Base-by-base conservation (phyloP, 2,113 vertebrate species). In the Columba livia region DNA sequence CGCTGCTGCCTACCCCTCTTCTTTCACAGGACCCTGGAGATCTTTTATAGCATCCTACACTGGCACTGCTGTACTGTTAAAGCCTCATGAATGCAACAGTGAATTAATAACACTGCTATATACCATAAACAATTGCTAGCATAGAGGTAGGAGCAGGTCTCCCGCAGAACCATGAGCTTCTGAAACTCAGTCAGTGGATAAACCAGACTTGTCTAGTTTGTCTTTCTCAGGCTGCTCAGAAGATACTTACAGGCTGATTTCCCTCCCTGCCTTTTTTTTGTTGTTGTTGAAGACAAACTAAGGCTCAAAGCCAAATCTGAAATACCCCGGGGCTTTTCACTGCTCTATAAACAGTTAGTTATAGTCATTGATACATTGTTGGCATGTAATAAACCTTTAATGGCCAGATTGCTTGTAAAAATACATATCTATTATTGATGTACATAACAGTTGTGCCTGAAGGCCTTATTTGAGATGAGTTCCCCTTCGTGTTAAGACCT, bases 261-360 rank as follows among this genome's bases (percentile, higher is more conserved):
- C 32, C 38, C 75, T 72, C 15, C 44, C 19, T 13, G 8, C 6
- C 32, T 36, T 11, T 28, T 32, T 34, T 62, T 44, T 62, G 9
- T 60, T 88, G 48, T 47, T 47, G 44, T 47, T 47, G 58, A 60
- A 92, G 54, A 67, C 73, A 90, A 90, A 79, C n/a, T 15, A 34
- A 26, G 86, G 85, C 93, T 95, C 42, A 62, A 69, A 85, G 88
- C 83, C 94, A 96, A 90, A 84, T 92, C 44, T 1, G 0, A 82
- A 90, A 85, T 87, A 93, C 64, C 90, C 88, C 72, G 65, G 44
- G 83, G 93, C 90, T 92, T 95, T 95, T 96, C 54, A 48, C 47
- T 93, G 94, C 86, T 80, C 88, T 94, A 79, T 96, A 93, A 97
- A 95, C 83, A 96, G 94, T 94, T 93, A 92, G 62, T 91, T 95